A percentile compares a stretch with the other conserved stretches of the same genome.
Conservation (phyloP, 64 coral and sea anemone species). For the Dendronephthya gigantea region DNA sequence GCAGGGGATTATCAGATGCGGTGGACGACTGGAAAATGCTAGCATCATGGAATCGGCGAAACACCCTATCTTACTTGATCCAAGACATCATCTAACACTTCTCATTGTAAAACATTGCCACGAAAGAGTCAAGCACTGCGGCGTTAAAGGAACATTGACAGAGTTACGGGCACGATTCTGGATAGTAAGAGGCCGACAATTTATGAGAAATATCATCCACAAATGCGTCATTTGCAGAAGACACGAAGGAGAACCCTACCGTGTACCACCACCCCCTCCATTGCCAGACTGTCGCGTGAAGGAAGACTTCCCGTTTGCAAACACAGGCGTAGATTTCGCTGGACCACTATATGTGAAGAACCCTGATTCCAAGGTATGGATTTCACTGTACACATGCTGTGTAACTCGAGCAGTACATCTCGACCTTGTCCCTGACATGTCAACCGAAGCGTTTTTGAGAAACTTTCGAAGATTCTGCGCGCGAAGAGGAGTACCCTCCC, state of each 20-base stretch:
- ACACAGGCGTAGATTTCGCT: neutral
- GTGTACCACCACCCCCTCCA: neutral
- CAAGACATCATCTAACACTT: neutral
- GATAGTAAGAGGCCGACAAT: neutral
- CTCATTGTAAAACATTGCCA: neutral
- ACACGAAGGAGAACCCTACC: neutral
- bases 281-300: neutral
- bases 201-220: neutral
- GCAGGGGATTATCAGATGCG: neutral
- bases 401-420: neutral
- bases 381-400: neutral
- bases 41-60: neutral
- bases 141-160: neutral
- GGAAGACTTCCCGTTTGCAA: neutral
- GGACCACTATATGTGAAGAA: neutral
- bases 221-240: neutral
- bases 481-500: neutral
- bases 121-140: neutral
- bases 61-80: neutral
- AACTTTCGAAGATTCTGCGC: conserved; percentile 8
- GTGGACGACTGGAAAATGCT: neutral
- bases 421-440: neutral
- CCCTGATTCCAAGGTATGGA: neutral
- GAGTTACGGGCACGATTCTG: neutral
- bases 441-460: neutral